Base-by-base conservation (phyloP, 2,888 invertebrate species). In the Meta bourneti region DNA sequence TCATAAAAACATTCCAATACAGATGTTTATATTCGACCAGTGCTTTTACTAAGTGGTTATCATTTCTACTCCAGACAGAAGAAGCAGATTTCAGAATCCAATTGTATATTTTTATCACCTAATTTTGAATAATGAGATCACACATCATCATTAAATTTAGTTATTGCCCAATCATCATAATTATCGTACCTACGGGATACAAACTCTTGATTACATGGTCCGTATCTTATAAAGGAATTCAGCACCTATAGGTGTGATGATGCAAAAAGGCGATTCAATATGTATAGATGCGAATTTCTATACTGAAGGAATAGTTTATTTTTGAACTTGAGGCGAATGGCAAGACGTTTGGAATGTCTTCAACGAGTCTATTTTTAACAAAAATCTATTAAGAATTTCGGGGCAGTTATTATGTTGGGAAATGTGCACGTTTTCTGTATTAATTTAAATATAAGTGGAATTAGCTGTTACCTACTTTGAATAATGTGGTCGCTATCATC, bases 131-230 rank as follows among this genome's bases (percentile, higher is more conserved):
- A 49, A 20, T 16, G 61, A 20, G 20, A 20, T 20, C 61, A 11
- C 54, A 13, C 61, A 19, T 54, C 61, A 13, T 79, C 61, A 79
- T 79, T 79, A 79, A 79, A 79, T 54, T 79, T 61, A 79, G 79
- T 79, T 79, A 61, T 61, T 20, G 61, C 34, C 54, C 11, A 54
- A 61, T 79, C 61, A 79, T 54, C 79, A 34, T 79, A 6, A 79
- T 79, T 79, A 79, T 11, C 34, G 2, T 54, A 13, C 19, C 1
- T 61, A 16, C 61, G 4, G 34, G 34, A 34, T 34, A 4, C 34
- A 4, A 34, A 5, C 61, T 61, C 61, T 11, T 61, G 61, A 61
- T 61, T 61, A 61, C 16, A 61, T 16, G 61, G 61, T 61, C 34
- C 34, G 4, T 34, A 34, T 34, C 34, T 34, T 34, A 61, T 61